Percentiles rank a stretch among this genome's conserved stretches.
Conservation (phyloP, 1,140 invertebrate species). For the Mactra quadrangularis region DNA sequence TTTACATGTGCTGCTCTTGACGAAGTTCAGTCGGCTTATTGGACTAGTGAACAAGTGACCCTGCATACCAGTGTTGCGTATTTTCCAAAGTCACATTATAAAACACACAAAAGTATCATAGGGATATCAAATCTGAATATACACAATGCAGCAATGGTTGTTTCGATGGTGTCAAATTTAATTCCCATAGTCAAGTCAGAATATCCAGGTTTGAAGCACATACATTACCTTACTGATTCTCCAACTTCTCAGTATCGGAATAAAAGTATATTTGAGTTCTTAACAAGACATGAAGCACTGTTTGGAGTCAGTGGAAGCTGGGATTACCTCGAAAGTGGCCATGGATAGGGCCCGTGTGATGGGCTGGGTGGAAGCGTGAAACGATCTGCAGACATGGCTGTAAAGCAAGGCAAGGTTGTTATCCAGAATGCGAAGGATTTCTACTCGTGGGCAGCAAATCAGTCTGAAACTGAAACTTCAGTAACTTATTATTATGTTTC, state of each 20-base stretch:
- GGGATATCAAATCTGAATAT: constrained; percentile 43
- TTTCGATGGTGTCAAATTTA: constrained; percentile 47
- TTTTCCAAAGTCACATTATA: neutral
- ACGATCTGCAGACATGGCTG: constrained; percentile 54
- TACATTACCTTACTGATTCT: constrained; percentile 67
- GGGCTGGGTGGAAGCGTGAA: constrained; percentile 55
- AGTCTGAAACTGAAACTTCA: constrained; percentile 24
- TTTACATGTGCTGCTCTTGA: constrained; percentile 56
- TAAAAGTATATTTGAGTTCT: constrained; percentile 29
- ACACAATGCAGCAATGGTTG: constrained; percentile 56
- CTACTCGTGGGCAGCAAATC: constrained; percentile 45
- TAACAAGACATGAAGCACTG: constrained; percentile 41
- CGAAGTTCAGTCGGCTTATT: constrained; percentile 65
- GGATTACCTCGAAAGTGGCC: constrained; percentile 62
- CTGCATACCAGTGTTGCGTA: constrained; percentile 60
- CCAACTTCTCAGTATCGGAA: constrained; percentile 63
- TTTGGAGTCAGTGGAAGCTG: constrained; percentile 55
- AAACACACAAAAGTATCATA: constrained; percentile 58
- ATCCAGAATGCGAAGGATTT: constrained; percentile 58
- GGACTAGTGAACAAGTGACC: constrained; percentile 45
- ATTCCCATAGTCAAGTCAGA: constrained; percentile 30
- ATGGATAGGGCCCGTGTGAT: constrained; percentile 63
- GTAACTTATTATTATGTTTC: constrained; percentile 56
- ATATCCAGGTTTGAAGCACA: constrained; percentile 4
- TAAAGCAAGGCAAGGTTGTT: constrained; percentile 47